phyloP scores from a whole-genome alignment of 1,140 invertebrate species.

The Babylonia areolata region DNA sequence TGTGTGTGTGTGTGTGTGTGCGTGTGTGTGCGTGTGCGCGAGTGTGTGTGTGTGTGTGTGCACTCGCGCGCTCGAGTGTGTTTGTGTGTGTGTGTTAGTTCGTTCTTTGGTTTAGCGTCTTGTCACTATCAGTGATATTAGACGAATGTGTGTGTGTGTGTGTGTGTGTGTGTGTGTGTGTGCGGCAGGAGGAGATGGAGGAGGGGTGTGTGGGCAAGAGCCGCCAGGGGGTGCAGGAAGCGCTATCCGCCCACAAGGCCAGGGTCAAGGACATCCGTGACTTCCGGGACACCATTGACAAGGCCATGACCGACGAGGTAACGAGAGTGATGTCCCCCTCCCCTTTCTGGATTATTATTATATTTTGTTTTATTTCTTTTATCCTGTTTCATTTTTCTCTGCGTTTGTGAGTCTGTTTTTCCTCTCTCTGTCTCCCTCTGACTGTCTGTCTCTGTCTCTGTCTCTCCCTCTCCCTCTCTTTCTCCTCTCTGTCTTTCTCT shows the following conservation, averaged over 20 bases:
- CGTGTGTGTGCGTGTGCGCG: no score
- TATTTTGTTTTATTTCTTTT: background rate
- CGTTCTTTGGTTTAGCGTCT: no score
- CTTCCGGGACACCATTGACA: constrained; percentile 51
- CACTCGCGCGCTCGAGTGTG: no score
- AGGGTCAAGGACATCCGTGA: constrained; percentile 48
- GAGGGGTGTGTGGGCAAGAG: constrained; percentile 46
- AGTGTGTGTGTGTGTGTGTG: no score
- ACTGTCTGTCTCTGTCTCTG: constrained; percentile 24
- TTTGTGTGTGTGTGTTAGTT: no score
- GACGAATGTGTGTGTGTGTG: background rate
- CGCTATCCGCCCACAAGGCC: constrained; percentile 38
- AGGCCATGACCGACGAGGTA: constrained; percentile 49
- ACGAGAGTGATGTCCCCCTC: background rate
- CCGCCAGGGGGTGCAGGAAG: constrained; percentile 46
- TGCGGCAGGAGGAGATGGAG: constrained; percentile 49
- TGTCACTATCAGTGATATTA: no score
- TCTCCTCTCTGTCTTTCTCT: background rate
- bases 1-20: no score
- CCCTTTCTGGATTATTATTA: background rate
- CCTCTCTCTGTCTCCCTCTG: constrained; percentile 15
- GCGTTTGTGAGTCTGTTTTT: constrained; percentile 22
- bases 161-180: background rate
- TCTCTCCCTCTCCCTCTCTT: background rate
- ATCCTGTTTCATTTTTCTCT: background rate